phyloP scores from a whole-genome alignment of 2,113 vertebrate species.

The Etheostoma cragini region DNA sequence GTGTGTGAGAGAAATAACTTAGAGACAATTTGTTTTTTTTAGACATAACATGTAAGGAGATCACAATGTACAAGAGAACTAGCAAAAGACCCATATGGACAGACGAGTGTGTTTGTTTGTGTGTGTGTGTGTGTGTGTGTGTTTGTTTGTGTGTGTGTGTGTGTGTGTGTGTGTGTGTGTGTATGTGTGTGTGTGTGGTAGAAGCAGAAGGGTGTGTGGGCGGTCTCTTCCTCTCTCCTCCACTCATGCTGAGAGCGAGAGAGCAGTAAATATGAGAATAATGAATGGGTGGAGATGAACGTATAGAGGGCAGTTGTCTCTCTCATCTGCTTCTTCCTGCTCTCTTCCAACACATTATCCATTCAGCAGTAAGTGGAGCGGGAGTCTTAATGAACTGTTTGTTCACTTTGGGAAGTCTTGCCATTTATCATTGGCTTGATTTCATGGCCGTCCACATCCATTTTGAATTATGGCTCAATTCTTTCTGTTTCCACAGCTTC shows the following conservation, averaged over 20 bases:
- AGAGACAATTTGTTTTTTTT: not conserved
- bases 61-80: slow-evolving; percentile 3
- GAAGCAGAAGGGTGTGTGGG: slow-evolving; percentile 66
- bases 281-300: not conserved
- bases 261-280: slow-evolving; percentile 10
- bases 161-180: slow-evolving; percentile 4
- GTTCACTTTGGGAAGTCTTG: not conserved
- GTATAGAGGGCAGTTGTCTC: not conserved
- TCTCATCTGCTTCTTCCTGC: not conserved
- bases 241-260: slow-evolving; percentile 41
- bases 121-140: slow-evolving; percentile 12
- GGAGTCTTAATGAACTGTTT: not conserved
- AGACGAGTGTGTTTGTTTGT: not conserved
- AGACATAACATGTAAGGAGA: not conserved
- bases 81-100: not conserved
- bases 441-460: not conserved
- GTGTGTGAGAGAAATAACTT: not conserved
- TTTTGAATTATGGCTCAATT: not conserved
- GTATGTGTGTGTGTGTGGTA: slow-evolving; percentile 1
- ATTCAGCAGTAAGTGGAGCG: not conserved
- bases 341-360: not conserved
- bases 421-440: not conserved
- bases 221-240: slow-evolving; percentile 40
- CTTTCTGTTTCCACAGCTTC: not conserved
- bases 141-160: slow-evolving; percentile 4